Percentiles rank a stretch among this genome's conserved stretches.
Evolutionary conservation across 2,888 invertebrate genomes (phyloP).

Genomic region (Tipula vernalis): DNA sequence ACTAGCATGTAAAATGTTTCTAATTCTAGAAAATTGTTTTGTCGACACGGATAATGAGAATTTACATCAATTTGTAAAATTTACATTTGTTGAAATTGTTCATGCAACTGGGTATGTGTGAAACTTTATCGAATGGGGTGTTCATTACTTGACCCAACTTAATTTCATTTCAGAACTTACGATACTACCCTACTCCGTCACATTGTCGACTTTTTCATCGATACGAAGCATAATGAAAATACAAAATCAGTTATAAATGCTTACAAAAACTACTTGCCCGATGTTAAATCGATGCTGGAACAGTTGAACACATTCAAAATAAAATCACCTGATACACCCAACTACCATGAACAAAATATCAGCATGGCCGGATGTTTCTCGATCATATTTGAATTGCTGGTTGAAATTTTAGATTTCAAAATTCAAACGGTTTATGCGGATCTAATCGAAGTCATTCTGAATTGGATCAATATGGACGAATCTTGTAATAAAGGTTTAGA

Average conservation of each 20-base stretch:
- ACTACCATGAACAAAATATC: conserved; percentile 14
- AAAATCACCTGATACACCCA: neutral
- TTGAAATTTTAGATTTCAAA: neutral
- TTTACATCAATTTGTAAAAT: conserved; percentile 16
- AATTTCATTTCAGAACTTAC: neutral
- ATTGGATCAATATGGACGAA: neutral
- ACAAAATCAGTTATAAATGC: conserved; percentile 12
- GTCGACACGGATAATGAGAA: conserved; percentile 12
- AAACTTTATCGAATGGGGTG: no score
- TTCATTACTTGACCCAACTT: no score
- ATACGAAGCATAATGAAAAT: conserved; percentile 14
- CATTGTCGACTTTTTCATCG: conserved; percentile 16
- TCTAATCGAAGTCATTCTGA: conserved; percentile 22
- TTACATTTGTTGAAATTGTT: conserved; percentile 16
- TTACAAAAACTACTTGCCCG: conserved; percentile 14
- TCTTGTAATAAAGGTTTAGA: conserved; percentile 9
- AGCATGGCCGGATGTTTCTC: neutral
- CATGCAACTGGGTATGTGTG: conserved; percentile 12
- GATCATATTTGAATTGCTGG: neutral
- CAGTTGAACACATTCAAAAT: neutral
- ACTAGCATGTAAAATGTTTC: conserved; percentile 16
- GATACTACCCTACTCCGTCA: conserved; percentile 13
- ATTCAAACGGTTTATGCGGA: neutral
- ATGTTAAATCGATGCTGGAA: conserved; percentile 9
- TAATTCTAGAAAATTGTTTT: conserved; percentile 15